These are phyloP conservation scores for Sinelater perroti DNA, from an alignment of 2,888 invertebrate genomes.

Conservation along the genomic window DNA sequence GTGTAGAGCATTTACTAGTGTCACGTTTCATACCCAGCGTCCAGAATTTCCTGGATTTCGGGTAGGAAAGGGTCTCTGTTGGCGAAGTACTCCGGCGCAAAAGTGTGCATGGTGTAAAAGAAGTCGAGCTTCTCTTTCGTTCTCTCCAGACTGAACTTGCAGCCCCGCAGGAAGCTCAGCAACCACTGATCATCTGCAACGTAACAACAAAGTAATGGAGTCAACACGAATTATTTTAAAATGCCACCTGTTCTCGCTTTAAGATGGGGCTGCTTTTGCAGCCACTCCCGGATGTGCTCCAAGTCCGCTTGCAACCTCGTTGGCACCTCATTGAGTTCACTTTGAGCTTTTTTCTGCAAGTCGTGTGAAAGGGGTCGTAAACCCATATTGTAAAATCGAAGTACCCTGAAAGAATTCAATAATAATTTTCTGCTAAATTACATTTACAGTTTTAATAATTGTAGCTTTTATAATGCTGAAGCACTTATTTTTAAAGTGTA, in stretches of 20 bases:
- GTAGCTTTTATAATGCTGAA: no score
- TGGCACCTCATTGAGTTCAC: not conserved
- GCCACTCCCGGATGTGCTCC: not conserved
- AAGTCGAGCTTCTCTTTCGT: constrained; percentile 66
- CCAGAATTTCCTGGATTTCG: constrained; percentile 51
- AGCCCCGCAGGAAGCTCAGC: constrained; percentile 64
- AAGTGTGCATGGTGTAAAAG: constrained; percentile 66
- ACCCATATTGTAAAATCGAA: no score
- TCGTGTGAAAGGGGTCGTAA: no score
- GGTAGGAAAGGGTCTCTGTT: constrained; percentile 61
- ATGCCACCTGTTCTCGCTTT: constrained; percentile 1
- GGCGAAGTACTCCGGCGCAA: constrained; percentile 67
- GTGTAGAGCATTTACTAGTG: not conserved
- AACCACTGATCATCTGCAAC: constrained; percentile 65
- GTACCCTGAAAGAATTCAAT: no score
- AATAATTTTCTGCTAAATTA: no score
- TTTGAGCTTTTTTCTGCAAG: not conserved
- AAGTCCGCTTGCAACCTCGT: not conserved
- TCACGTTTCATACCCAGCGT: constrained; percentile 55
- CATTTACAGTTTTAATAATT: no score
- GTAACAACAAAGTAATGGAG: not conserved
- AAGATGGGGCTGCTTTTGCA: not conserved
- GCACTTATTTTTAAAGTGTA: no score
- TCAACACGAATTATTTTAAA: not conserved
- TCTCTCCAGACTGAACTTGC: constrained; percentile 65